Evolutionary conservation across 2,888 invertebrate species (phyloP), one percentile per base, ranked within the genome.

Genomic region (Erannis defoliaria): DNA sequence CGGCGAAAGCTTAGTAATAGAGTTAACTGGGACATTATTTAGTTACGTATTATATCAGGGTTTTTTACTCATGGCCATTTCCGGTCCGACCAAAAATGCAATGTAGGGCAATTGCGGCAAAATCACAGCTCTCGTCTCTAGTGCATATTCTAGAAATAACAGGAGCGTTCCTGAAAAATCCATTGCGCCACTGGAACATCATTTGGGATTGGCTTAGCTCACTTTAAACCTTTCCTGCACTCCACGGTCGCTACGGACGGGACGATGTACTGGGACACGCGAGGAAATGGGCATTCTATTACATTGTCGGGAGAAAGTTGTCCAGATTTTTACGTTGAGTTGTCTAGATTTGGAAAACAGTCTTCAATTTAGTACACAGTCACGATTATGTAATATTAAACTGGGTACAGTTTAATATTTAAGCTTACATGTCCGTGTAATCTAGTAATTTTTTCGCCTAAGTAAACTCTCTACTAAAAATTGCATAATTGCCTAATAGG

Each of bases 191-290:
- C 66, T 63, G 58, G 64, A 83, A 83, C 80, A 81, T 83, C 81
- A 75, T 81, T 79, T 74, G 76, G 81, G 83, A 84, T 84, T 85
- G 84, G 84, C 84, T 82, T 70, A 71, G 75, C 73, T 80, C 80
- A 75, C 79, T 84, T 79, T 77, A 80, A 78, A 76, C 76, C 46
- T 46, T 46, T 46, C 46, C 46, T 46, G 46, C 46, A 46, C 31
- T 46, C 46, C 19, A 31, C 31, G 26, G 43, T 19, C 31, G 18
- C 68, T 68, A 66, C 67, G 76, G 64, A 75, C 63, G 66, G 54
- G 16, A 35, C 33, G 42, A 48, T 42, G 55, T 53, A 51, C 38
- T 38, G 53, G 62, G 53, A 62, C 43, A 53, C 18, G 55, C 16
- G 35, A 43, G 53, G 43, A 55, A 56, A 46, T 35, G 33, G 19